Percentiles rank a stretch among this genome's conserved stretches.
Evolutionary conservation across 1,140 invertebrate genomes (phyloP).

Genomic region (Atopsyche davidsoni): DNA sequence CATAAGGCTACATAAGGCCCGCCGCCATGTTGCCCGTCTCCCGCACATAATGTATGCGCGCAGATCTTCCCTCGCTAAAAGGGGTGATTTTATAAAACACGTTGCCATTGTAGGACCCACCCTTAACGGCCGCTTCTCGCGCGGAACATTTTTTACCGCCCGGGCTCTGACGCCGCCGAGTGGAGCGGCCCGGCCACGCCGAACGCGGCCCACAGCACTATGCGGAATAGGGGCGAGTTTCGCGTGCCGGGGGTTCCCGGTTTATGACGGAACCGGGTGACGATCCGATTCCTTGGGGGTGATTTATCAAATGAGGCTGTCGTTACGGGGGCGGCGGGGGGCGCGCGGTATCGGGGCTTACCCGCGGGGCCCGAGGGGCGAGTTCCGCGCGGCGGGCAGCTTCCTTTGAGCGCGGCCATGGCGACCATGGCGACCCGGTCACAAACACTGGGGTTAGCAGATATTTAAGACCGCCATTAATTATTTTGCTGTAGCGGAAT

Average conservation of each 20-base stretch:
- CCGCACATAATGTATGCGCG: slow-evolving; percentile 28
- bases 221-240: slow-evolving; percentile 8
- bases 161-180: slow-evolving; percentile 10
- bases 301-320: slow-evolving; percentile 31
- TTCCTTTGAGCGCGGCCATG: slow-evolving; percentile 22
- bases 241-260: not conserved
- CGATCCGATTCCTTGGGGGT: slow-evolving; percentile 27
- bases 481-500: slow-evolving; percentile 26
- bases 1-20: slow-evolving; percentile 21
- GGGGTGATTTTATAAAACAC: slow-evolving; percentile 28
- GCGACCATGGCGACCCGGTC: slow-evolving; percentile 9
- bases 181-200: not conserved
- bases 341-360: slow-evolving; percentile 1
- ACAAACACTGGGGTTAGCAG: slow-evolving; percentile 25
- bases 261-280: slow-evolving; percentile 9
- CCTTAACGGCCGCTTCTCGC: slow-evolving; percentile 14
- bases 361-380: not conserved
- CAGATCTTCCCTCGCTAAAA: slow-evolving; percentile 30
- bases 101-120: slow-evolving; percentile 28
- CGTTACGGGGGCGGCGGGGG: slow-evolving; percentile 12
- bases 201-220: not conserved
- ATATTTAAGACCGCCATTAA: slow-evolving; percentile 31
- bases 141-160: slow-evolving; percentile 22
- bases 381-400: not conserved
- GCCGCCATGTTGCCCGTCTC: slow-evolving; percentile 7